Evolutionary conservation across 2,797 vertebrate species (phyloP), one percentile per base, ranked within the genome.

Genomic region (Poecilia wingei): DNA sequence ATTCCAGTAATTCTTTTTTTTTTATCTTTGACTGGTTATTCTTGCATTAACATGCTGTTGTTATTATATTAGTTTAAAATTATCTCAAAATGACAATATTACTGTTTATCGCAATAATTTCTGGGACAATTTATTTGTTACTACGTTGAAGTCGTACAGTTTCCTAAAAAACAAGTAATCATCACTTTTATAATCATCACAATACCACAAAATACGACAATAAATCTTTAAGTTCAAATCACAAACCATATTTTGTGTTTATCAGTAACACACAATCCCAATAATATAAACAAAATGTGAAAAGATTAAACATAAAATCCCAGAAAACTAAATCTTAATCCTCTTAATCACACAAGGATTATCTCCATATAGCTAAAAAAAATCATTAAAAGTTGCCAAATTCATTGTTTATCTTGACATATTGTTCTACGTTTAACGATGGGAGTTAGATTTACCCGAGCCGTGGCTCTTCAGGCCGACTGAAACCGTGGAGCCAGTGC

Each of bases 381-480:
- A 16, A 18, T 20, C 18, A 33, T 8, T 64, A 18, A 6, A 64
- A 64, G 61, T 39, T 10, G 36, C 9, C 3, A 68, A 68, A 68
- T 41, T 25, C 2, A 25, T 68, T 39, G 6, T 7, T 41, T 68
- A 41, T 68, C 61, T 36, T 18, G 16, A 18, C 36, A 36, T 33
- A 39, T 57, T n/a, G 3, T 5, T n/a, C 14, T 36, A 4, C 18
- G 6, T 9, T 43, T 16, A 18, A 28, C 8, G 16, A 41, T 41
- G 43, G 41, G 31, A 7, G 18, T 75, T 49, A 33, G 8, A 84
- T 94, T 95, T 94, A 99, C 98, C 97, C 84, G 97, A 96, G 79
- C 96, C 96, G 46, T 97, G 97, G 75, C 95, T 95, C 94, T 98
- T 99, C 87, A 97, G 89, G 0, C 93, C 70, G 33, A 93, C 90